phyloP scores from a whole-genome alignment of 2,888 invertebrate species.

The Pheosia tremula region DNA sequence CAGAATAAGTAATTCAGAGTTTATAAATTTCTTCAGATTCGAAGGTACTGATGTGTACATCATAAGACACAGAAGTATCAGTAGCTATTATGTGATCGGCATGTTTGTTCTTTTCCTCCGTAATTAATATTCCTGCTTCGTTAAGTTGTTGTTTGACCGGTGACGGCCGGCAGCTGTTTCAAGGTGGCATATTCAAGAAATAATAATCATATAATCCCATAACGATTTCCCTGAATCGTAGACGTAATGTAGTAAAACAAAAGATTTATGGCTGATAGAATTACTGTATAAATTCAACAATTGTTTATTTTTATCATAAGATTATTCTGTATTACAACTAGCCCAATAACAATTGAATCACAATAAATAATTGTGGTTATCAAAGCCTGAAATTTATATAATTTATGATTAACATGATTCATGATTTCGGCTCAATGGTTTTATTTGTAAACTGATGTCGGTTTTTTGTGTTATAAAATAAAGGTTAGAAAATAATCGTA shows the following conservation, averaged over 20 bases:
- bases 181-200: constrained; percentile 45
- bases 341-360: not conserved
- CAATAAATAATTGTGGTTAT: not conserved
- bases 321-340: not conserved
- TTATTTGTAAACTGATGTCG: too few species aligned
- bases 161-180: constrained; percentile 26
- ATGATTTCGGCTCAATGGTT: too few species aligned
- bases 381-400: not conserved
- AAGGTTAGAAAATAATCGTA: too few species aligned
- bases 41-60: too few species aligned
- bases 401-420: not conserved
- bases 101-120: constrained; percentile 54
- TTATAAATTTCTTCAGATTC: too few species aligned
- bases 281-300: not conserved
- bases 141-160: constrained; percentile 34
- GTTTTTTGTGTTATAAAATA: too few species aligned
- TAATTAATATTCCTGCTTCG: constrained; percentile 60
- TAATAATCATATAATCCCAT: not conserved
- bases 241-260: not conserved
- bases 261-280: not conserved
- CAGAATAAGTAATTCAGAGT: too few species aligned
- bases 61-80: not conserved
- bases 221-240: not conserved
- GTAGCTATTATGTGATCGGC: not conserved
- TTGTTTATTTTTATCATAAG: not conserved